Conservation (phyloP, 2,113 vertebrate genomes). For the Donacobius atricapilla region DNA sequence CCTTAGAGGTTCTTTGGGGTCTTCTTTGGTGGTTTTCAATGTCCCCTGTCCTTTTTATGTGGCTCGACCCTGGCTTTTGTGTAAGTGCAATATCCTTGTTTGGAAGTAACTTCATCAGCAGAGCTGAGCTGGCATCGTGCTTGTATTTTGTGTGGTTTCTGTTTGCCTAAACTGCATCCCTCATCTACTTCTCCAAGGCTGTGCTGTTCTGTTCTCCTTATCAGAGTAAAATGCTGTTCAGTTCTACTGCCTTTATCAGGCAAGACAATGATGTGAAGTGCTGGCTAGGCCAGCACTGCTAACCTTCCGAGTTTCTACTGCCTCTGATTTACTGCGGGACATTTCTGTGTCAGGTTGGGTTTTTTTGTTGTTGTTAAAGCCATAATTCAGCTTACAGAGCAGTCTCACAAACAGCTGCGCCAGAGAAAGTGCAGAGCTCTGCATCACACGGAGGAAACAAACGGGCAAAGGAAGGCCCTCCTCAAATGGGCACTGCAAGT, state of each 20-base stretch:
- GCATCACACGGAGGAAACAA: not conserved
- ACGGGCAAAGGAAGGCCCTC: not conserved
- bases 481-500: accelerated
- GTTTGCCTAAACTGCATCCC: not conserved
- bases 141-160: not conserved
- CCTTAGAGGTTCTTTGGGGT: not conserved
- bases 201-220: not conserved
- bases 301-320: not conserved
- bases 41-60: too few relatives aligned
- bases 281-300: not conserved
- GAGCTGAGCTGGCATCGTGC: not conserved
- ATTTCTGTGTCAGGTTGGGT: not conserved
- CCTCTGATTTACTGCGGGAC: not conserved
- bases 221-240: not conserved
- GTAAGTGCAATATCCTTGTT: accelerated
- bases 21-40: not conserved
- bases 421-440: not conserved
- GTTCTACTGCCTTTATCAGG: not conserved
- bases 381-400: not conserved
- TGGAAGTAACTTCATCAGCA: not conserved
- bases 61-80: accelerated
- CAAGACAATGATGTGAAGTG: not conserved
- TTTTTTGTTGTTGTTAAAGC: not conserved
- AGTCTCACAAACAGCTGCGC: not conserved
- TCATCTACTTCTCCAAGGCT: not conserved